Evolutionary conservation across 2,113 vertebrate species (phyloP).

Genomic region (Mastomys coucha): DNA sequence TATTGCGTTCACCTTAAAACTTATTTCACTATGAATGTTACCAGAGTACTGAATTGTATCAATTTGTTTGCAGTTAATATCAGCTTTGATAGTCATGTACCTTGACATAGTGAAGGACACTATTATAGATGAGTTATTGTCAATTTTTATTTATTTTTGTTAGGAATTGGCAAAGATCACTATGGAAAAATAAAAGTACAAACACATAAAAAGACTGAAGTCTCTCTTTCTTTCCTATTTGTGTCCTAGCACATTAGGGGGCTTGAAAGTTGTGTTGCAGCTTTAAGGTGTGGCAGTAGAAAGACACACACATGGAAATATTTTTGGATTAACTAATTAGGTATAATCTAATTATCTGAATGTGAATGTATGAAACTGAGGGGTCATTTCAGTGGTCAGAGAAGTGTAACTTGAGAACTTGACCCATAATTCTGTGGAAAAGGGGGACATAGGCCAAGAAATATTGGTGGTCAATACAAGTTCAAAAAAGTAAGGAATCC

Average conservation of each 20-base stretch:
- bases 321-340: not conserved
- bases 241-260: not conserved
- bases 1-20: conserved; percentile 61
- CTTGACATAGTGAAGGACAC: conserved; percentile 78
- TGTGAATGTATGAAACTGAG: not conserved
- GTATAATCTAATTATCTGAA: not conserved
- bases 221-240: conserved; percentile 8
- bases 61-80: conserved; percentile 80
- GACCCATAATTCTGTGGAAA: not conserved
- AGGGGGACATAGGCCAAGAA: not conserved
- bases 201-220: conserved; percentile 14
- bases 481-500: not conserved
- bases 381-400: not conserved
- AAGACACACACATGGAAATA: not conserved
- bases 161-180: conserved; percentile 56
- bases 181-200: conserved; percentile 72
- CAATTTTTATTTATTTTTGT: conserved; percentile 80
- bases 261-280: not conserved
- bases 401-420: not conserved
- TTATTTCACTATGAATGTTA: conserved; percentile 76
- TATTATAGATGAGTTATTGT: conserved; percentile 60
- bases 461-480: not conserved
- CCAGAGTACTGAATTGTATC: conserved; percentile 80
- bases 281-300: not conserved
- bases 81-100: conserved; percentile 81